Evolutionary conservation across 2,113 vertebrate species (phyloP).

Genomic region (Candoia aspera): DNA sequence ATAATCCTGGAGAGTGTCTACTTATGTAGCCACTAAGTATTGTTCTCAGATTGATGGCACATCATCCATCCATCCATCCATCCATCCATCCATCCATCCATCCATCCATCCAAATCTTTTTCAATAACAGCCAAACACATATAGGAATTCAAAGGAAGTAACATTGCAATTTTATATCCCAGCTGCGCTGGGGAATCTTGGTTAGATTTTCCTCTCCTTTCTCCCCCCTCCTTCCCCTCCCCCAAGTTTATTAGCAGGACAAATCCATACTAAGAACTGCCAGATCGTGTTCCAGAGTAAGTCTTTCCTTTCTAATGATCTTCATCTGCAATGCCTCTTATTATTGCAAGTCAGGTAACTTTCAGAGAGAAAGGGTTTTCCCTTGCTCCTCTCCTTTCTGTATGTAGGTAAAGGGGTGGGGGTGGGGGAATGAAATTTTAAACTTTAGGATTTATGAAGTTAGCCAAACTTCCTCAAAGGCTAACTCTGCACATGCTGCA

Average conservation of each 20-base stretch:
- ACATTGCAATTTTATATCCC: constrained; percentile 64
- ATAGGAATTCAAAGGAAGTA: constrained; percentile 62
- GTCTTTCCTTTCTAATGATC: constrained; percentile 63
- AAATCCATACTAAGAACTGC: constrained; percentile 66
- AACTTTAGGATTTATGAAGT: constrained; percentile 5
- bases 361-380: constrained; percentile 35
- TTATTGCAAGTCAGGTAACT: constrained; percentile 49
- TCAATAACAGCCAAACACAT: constrained; percentile 64
- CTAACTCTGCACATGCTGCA: not conserved
- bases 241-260: constrained; percentile 59
- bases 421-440: constrained; percentile 29
- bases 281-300: constrained; percentile 67
- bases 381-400: not conserved
- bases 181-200: constrained; percentile 65
- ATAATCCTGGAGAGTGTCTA: no score
- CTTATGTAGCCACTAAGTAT: no score
- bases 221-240: not conserved
- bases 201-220: constrained; percentile 50
- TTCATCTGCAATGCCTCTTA: constrained; percentile 61
- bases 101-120: constrained; percentile 51
- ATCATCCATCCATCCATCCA: no score
- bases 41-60: no score
- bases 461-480: constrained; percentile 16
- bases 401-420: constrained; percentile 15
- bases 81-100: no score